Percentiles rank a stretch among this genome's conserved stretches.
Evolutionary conservation across 2,797 vertebrate genomes (phyloP).

Genomic region (Triplophysa yarkandensis): DNA sequence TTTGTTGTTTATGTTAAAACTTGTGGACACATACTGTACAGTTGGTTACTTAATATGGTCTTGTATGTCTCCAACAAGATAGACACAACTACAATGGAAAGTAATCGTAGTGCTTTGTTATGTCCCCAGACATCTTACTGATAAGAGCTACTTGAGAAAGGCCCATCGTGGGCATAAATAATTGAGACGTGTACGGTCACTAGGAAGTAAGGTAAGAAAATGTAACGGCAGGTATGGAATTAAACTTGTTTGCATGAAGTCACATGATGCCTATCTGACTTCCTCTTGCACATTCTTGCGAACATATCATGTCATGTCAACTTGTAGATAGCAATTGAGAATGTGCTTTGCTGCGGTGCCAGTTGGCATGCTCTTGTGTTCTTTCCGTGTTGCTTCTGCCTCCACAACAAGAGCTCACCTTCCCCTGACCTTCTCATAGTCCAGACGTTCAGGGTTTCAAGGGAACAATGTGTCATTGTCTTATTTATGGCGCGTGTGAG

Average conservation of each 20-base stretch:
- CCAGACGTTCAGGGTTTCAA: constrained; percentile 49
- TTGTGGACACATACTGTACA: not conserved
- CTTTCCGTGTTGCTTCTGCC: constrained; percentile 46
- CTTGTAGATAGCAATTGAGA: constrained; percentile 45
- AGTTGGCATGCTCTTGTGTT: constrained; percentile 51
- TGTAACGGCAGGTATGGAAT: not conserved
- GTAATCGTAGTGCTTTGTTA: constrained; percentile 12
- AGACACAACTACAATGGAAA: constrained; percentile 5
- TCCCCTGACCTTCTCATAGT: constrained; percentile 49
- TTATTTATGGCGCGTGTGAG: constrained; percentile 51
- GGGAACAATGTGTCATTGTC: constrained; percentile 53
- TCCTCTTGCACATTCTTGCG: constrained; percentile 36
- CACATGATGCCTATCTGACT: constrained; percentile 17
- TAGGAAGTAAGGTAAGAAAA: not conserved
- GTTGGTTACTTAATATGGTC: not conserved
- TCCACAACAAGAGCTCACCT: constrained; percentile 43
- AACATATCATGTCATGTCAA: constrained; percentile 48
- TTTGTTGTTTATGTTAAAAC: too few relatives aligned
- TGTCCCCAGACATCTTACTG: constrained; percentile 13
- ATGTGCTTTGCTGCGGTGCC: constrained; percentile 40
- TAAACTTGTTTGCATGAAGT: not conserved
- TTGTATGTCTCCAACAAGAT: not conserved
- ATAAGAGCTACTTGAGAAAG: constrained; percentile 9
- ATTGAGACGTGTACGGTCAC: not conserved
- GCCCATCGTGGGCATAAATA: constrained; percentile 20